Conservation (phyloP, 2,797 vertebrate species). For the Pseudopleuronectes americanus region DNA sequence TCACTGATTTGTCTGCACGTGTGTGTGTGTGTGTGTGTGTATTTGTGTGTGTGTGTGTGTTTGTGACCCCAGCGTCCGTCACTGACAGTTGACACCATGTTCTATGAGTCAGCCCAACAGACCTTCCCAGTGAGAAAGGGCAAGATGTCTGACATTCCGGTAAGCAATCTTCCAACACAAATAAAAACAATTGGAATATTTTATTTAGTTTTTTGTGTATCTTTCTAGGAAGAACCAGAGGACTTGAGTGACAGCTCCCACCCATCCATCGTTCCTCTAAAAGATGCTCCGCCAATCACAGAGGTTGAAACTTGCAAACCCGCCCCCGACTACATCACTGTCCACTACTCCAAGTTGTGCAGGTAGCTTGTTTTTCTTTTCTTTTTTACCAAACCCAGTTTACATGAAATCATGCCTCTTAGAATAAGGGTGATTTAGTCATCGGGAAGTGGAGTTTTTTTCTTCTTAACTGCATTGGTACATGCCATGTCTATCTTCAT, state of each 20-base stretch:
- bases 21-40: background rate
- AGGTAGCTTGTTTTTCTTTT: slow-evolving; percentile 59
- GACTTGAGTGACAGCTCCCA: slow-evolving; percentile 79
- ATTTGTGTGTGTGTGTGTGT: slow-evolving; percentile 18
- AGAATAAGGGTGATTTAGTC: no score
- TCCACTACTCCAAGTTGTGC: slow-evolving; percentile 78
- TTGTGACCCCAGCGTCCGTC: slow-evolving; percentile 67
- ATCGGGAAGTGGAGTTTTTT: no score
- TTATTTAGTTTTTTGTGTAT: slow-evolving; percentile 6
- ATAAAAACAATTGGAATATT: background rate
- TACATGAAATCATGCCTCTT: background rate
- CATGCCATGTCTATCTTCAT: background rate
- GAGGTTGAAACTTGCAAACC: slow-evolving; percentile 53
- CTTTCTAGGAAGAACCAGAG: slow-evolving; percentile 77
- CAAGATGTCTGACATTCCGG: slow-evolving; percentile 82
- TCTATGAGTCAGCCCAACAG: slow-evolving; percentile 77
- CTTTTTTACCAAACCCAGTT: background rate
- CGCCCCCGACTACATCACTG: slow-evolving; percentile 73
- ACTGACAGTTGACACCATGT: slow-evolving; percentile 71
- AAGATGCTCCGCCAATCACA: slow-evolving; percentile 72
- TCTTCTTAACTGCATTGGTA: slow-evolving; percentile 25
- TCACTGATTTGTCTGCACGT: background rate
- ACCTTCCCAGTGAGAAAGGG: slow-evolving; percentile 63
- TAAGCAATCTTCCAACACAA: slow-evolving; percentile 36
- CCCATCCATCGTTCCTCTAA: slow-evolving; percentile 82